These are phyloP conservation scores for Chironex yamaguchii DNA, from an alignment of 30 jellyfish, hydroid and myxozoan genomes.

Conservation along the genomic window DNA sequence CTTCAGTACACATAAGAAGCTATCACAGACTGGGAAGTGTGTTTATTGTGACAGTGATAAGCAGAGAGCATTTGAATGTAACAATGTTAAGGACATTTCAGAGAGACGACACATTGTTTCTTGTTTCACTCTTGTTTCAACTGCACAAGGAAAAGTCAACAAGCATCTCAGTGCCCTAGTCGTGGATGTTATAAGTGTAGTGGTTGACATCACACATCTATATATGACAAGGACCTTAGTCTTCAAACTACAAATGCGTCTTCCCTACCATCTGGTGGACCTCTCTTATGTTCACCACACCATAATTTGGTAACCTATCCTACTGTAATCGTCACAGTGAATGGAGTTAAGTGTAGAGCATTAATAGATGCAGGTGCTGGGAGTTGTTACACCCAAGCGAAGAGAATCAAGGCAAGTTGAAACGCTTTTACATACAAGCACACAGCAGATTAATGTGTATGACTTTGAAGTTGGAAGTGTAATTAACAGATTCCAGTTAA, in stretches of 20 bases:
- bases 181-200: conserved; percentile 55
- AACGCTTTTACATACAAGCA: conserved; percentile 53
- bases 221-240: conserved; percentile 63
- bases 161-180: conserved; percentile 57
- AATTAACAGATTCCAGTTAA: conserved; percentile 25
- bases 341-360: conserved; percentile 60
- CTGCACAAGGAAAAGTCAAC: conserved; percentile 74
- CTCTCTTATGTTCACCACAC: too few relatives aligned
- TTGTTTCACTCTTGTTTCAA: conserved; percentile 65
- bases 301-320: conserved; percentile 42
- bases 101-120: too few relatives aligned
- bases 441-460: conserved; percentile 30
- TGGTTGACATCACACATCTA: conserved; percentile 76
- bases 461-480: conserved; percentile 2
- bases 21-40: conserved; percentile 39
- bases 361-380: conserved; percentile 82
- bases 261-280: too few relatives aligned
- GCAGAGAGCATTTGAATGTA: conserved; percentile 38
- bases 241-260: too few relatives aligned
- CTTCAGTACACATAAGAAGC: too few relatives aligned
- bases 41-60: conserved; percentile 43
- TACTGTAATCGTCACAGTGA: conserved; percentile 2
- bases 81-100: conserved; percentile 36
- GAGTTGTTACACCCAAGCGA: conserved; percentile 51
- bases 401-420: conserved; percentile 51